These are phyloP conservation scores for Arctocebus calabarensis DNA, from an alignment of 2,797 vertebrate genomes.

Conservation along the genomic window DNA sequence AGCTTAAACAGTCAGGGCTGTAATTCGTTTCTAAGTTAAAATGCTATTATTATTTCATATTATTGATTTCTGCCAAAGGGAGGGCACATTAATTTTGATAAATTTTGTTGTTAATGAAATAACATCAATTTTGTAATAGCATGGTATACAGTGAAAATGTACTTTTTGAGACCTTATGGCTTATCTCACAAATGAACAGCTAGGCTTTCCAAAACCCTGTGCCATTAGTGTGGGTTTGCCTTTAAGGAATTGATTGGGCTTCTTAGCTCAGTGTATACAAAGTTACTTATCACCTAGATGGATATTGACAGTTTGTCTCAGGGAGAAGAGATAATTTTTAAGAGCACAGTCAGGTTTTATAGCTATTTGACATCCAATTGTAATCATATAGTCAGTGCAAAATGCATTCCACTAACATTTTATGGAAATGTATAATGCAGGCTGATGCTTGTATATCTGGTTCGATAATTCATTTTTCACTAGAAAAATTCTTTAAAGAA, in stretches of 20 bases:
- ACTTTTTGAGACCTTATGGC: background rate
- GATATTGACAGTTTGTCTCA: constrained; percentile 37
- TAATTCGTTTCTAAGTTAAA: constrained; percentile 55
- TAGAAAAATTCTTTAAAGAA: constrained; percentile 58
- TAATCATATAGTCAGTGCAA: constrained; percentile 57
- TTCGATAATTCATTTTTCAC: constrained; percentile 52
- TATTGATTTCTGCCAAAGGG: background rate
- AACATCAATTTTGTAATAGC: background rate
- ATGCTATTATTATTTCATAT: constrained; percentile 14
- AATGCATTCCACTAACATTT: constrained; percentile 57
- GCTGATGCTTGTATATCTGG: background rate
- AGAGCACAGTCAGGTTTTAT: constrained; percentile 55
- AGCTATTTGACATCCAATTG: constrained; percentile 60
- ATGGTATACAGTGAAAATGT: background rate
- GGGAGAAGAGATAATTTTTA: constrained; percentile 54
- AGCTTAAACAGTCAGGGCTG: background rate
- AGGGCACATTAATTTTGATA: background rate
- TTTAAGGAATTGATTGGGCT: constrained; percentile 51
- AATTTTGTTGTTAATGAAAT: constrained; percentile 25
- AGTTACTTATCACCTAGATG: constrained; percentile 1
- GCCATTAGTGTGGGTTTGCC: background rate
- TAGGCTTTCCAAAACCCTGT: background rate
- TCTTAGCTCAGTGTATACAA: constrained; percentile 48
- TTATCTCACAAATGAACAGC: background rate
- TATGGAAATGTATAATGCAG: constrained; percentile 58